Evolutionary conservation across 2,113 vertebrate genomes (phyloP).

Genomic region (Fulica atra): DNA sequence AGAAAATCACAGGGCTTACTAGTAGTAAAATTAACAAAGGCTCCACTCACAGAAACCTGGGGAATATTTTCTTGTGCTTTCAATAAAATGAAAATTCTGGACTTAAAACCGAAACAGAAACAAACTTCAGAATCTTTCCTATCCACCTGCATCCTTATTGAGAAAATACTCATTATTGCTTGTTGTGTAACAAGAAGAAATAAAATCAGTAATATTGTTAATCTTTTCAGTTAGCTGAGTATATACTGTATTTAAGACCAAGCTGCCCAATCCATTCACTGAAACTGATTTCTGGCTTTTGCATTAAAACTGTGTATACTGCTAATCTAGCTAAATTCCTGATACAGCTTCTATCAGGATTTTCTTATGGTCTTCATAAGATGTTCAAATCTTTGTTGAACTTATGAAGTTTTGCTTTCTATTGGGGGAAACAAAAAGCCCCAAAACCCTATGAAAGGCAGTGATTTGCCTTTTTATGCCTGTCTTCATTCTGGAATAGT

Average conservation of each 20-base stretch:
- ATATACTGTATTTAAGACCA: not conserved
- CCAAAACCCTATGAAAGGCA: not conserved
- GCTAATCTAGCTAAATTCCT: not conserved
- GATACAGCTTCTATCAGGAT: not conserved
- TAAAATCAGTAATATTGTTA: not conserved
- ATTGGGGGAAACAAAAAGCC: not conserved
- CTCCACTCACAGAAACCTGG: not conserved
- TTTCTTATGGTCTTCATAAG: not conserved
- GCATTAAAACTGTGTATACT: not conserved
- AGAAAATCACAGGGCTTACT: not conserved
- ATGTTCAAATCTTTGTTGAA: not conserved
- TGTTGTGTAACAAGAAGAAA: not conserved
- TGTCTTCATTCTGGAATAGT: not conserved
- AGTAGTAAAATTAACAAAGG: not conserved
- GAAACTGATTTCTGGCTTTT: not conserved
- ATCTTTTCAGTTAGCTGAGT: not conserved
- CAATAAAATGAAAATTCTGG: not conserved
- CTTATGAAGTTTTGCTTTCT: not conserved
- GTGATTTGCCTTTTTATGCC: not conserved
- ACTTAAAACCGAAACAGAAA: not conserved
- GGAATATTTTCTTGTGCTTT: not conserved
- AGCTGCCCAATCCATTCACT: not conserved
- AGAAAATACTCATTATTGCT: not conserved
- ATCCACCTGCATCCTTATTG: not conserved
- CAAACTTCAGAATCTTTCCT: not conserved